Conservation (phyloP, 2,888 invertebrate genomes). For the Spilarctia lutea region DNA sequence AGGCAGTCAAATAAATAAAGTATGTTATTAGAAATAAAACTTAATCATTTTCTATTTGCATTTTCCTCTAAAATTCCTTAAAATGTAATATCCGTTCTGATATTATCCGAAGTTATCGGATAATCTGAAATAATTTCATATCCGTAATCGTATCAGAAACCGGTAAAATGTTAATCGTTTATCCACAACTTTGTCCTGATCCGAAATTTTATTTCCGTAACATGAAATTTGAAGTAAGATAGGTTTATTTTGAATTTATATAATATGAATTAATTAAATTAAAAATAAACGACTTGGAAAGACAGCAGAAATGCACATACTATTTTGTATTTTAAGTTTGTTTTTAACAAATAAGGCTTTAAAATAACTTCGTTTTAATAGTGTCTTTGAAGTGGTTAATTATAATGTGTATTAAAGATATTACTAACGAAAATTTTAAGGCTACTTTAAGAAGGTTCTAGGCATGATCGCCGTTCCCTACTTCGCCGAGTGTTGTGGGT, state of each 20-base stretch:
- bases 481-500: no score
- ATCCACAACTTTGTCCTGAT: background rate
- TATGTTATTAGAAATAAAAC: background rate
- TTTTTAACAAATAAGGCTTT: background rate
- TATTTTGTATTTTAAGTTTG: background rate
- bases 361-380: background rate
- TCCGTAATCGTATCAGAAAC: slow-evolving; percentile 12
- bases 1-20: no score
- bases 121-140: slow-evolving; percentile 16
- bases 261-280: background rate
- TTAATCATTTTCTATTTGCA: background rate
- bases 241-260: background rate
- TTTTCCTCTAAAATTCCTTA: background rate
- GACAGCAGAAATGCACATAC: background rate
- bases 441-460: background rate
- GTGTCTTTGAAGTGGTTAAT: background rate
- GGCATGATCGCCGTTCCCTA: no score
- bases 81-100: background rate
- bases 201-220: background rate
- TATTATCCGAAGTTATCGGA: slow-evolving; percentile 16
- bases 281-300: background rate
- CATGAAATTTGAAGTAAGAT: background rate
- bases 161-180: background rate
- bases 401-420: background rate
- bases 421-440: no score